These are phyloP conservation scores for Pachypanchax playfairii DNA, from an alignment of 2,113 vertebrate species.

Conservation along the genomic window DNA sequence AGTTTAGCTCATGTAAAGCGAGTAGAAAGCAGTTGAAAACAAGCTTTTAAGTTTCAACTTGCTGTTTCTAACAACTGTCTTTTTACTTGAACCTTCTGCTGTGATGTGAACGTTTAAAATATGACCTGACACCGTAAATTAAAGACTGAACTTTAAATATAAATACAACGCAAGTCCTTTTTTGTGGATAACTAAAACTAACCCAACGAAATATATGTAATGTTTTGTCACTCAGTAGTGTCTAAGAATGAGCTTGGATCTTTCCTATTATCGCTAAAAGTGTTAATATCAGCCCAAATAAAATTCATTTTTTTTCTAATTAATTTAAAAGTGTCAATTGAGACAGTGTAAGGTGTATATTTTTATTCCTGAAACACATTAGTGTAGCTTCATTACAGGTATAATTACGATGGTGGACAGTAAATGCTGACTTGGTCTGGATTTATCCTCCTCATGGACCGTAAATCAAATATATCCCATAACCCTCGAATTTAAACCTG, in stretches of 20 bases:
- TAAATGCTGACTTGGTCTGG: conserved; percentile 1
- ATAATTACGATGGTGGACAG: background rate
- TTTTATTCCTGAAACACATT: background rate
- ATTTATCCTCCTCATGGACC: conserved; percentile 1
- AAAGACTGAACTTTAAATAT: no score
- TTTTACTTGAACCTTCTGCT: background rate
- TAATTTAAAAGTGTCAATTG: no score
- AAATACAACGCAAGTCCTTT: no score
- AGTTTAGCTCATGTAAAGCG: background rate
- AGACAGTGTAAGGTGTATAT: background rate
- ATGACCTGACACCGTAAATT: no score
- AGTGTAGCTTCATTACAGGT: background rate
- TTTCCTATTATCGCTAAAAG: background rate
- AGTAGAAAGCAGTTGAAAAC: background rate
- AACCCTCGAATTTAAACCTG: background rate
- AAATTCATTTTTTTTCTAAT: background rate
- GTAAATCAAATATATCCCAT: conserved; percentile 7
- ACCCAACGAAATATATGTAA: no score
- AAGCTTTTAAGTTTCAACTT: background rate
- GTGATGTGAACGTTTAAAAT: background rate
- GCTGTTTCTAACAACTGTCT: no score
- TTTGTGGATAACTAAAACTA: no score
- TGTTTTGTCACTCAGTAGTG: no score
- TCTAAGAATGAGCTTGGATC: no score
- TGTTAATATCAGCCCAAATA: no score